phyloP scores from a whole-genome alignment of 2,888 invertebrate genomes.

The Drepanosiphum platanoidis region DNA sequence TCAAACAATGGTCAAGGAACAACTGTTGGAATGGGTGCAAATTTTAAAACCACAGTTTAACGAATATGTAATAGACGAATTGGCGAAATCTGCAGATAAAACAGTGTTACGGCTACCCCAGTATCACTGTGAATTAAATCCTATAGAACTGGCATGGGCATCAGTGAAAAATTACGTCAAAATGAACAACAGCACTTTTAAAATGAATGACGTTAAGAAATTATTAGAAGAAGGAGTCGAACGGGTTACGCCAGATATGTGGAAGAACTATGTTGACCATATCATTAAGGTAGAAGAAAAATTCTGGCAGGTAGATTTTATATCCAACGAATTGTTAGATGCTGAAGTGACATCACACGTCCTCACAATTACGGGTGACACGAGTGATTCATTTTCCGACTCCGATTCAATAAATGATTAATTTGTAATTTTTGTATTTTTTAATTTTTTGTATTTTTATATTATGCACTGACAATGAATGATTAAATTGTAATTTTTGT shows the following conservation, averaged over 20 bases:
- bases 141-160: slow-evolving; percentile 37
- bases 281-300: slow-evolving; percentile 11
- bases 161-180: slow-evolving; percentile 23
- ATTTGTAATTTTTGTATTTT: slow-evolving; percentile 7
- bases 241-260: slow-evolving; percentile 29
- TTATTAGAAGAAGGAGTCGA: background rate
- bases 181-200: slow-evolving; percentile 32
- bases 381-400: background rate
- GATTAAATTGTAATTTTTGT: background rate
- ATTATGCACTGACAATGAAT: slow-evolving; percentile 27
- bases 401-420: slow-evolving; percentile 14
- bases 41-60: slow-evolving; percentile 37
- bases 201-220: slow-evolving; percentile 1
- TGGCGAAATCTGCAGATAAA: slow-evolving; percentile 28
- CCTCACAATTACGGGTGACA: slow-evolving; percentile 36
- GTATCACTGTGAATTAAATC: slow-evolving; percentile 53
- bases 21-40: slow-evolving; percentile 40
- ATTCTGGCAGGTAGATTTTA: slow-evolving; percentile 23
- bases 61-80: slow-evolving; percentile 32
- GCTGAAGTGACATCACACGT: slow-evolving; percentile 14
- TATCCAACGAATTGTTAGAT: slow-evolving; percentile 35
- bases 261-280: slow-evolving; percentile 39
- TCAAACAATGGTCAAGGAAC: slow-evolving; percentile 32
- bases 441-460: slow-evolving; percentile 12
- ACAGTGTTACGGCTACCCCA: slow-evolving; percentile 22